Percentiles rank a stretch among this genome's conserved stretches.
These are phyloP conservation scores for Hyperoodon ampullatus DNA, from an alignment of 2,113 vertebrate genomes.

Conservation along the genomic window DNA sequence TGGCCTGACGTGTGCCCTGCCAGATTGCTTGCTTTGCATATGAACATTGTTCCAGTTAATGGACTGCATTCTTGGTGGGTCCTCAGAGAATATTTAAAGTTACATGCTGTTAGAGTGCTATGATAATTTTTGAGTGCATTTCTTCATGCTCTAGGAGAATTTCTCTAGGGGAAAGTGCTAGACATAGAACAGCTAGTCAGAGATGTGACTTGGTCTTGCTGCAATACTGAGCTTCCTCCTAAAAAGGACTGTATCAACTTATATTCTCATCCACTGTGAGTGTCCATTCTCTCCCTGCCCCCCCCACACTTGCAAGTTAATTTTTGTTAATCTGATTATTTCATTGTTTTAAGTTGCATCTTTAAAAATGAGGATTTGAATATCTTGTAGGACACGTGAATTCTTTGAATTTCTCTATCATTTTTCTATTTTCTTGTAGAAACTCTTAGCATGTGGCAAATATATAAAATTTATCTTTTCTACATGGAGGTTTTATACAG, in stretches of 20 bases:
- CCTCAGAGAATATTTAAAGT: not conserved
- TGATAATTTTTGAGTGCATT: not conserved
- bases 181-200: not conserved
- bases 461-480: not conserved
- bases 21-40: not conserved
- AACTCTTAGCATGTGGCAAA: not conserved
- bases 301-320: not conserved
- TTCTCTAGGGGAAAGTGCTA: not conserved
- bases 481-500: not conserved
- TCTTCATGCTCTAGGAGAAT: not conserved
- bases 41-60: not conserved
- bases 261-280: no score
- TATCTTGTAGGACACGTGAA: not conserved
- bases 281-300: not conserved
- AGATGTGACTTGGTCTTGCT: not conserved
- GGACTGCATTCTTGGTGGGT: not conserved
- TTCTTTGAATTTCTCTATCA: not conserved
- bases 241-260: not conserved
- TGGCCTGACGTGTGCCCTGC: not conserved
- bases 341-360: not conserved
- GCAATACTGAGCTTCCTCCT: not conserved
- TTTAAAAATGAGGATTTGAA: not conserved
- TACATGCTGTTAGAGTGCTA: not conserved
- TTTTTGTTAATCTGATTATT: not conserved
- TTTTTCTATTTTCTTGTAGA: not conserved